phyloP scores from a whole-genome alignment of 2,797 vertebrate genomes.

The Mormyrus hasselquistii region DNA sequence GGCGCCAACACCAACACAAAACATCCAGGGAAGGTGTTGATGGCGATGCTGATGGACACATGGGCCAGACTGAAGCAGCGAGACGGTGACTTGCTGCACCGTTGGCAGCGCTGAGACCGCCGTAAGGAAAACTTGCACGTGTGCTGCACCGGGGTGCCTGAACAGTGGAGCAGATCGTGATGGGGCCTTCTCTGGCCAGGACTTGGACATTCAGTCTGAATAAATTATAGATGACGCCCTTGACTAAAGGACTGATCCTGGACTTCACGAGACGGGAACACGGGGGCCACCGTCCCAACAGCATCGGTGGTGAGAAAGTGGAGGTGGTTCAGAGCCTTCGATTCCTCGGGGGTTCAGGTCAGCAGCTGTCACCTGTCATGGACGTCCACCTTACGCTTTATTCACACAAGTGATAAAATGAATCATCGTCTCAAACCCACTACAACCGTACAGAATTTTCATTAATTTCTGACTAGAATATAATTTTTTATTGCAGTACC shows the following conservation, averaged over 20 bases:
- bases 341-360: background rate
- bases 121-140: background rate
- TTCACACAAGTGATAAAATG: background rate
- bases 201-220: background rate
- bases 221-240: background rate
- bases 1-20: constrained; percentile 20
- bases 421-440: background rate
- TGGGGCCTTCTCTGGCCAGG: background rate
- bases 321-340: background rate
- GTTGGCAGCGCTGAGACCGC: background rate
- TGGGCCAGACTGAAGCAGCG: background rate
- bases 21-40: constrained; percentile 25
- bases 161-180: background rate
- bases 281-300: background rate
- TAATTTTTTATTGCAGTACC: background rate
- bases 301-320: background rate
- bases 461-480: background rate
- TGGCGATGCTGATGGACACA: constrained; percentile 12
- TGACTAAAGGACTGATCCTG: background rate
- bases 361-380: background rate
- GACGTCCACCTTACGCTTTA: background rate
- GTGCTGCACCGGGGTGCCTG: background rate
- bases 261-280: background rate
- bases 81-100: background rate
- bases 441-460: background rate